Percentiles rank a stretch among this genome's conserved stretches.
These are phyloP conservation scores for Donacobius atricapilla DNA, from an alignment of 2,113 vertebrate genomes.

Conservation along the genomic window DNA sequence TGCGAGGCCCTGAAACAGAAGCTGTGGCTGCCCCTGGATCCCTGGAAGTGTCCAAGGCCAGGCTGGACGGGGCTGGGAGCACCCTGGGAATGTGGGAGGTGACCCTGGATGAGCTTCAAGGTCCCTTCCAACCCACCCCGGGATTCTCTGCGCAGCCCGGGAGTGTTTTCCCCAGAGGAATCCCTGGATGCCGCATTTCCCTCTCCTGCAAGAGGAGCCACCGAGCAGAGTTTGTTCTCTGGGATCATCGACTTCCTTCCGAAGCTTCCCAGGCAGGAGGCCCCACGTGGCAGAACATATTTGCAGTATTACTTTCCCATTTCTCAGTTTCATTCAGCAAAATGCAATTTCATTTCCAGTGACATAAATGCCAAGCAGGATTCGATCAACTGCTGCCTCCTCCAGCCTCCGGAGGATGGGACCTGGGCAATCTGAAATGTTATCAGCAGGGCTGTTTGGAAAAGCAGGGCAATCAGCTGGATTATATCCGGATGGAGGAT, in stretches of 20 bases:
- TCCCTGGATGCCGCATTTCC: background rate
- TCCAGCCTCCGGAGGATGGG: background rate
- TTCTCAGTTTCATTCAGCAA: conserved; percentile 49
- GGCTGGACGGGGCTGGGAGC: background rate
- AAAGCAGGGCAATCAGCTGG: conserved; percentile 20
- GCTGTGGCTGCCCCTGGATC: background rate
- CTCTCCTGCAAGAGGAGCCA: background rate
- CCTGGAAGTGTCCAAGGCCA: background rate
- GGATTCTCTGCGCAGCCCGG: background rate
- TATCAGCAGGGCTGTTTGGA: background rate
- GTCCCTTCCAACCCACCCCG: background rate
- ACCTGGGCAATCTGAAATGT: background rate
- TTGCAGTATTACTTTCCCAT: background rate
- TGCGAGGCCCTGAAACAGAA: background rate
- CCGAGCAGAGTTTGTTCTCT: background rate
- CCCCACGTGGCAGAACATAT: background rate
- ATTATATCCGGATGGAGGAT: background rate
- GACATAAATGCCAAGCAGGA: conserved; percentile 28
- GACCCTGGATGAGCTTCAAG: background rate
- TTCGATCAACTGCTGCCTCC: conserved; percentile 39
- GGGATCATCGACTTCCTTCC: background rate
- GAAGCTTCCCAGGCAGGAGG: background rate
- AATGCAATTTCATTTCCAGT: conserved; percentile 54
- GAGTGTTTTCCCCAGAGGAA: background rate
- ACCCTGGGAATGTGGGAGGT: background rate